A percentile compares a stretch with the other conserved stretches of the same genome.
phyloP scores from a whole-genome alignment of 2,888 invertebrate species.

The Schizaphis graminum region DNA sequence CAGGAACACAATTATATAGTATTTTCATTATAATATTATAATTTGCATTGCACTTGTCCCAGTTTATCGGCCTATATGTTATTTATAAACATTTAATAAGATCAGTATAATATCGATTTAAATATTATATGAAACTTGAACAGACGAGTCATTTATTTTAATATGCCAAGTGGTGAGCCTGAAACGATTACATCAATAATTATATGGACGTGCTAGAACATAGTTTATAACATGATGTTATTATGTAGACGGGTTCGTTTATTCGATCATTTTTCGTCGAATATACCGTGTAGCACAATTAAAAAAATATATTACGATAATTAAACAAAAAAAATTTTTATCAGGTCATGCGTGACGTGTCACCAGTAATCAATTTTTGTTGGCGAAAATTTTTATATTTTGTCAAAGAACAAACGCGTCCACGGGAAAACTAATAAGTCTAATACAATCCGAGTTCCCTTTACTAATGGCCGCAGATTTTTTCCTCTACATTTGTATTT shows the following conservation, averaged over 20 bases:
- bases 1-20: not conserved
- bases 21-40: not conserved
- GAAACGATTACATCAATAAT: constrained; percentile 14
- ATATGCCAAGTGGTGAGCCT: not conserved
- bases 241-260: not conserved
- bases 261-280: constrained; percentile 4
- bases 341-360: not conserved
- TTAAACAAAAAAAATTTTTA: not conserved
- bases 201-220: not conserved
- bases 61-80: not conserved
- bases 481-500: not conserved
- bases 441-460: not conserved
- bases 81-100: constrained; percentile 40
- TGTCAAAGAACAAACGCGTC: not conserved
- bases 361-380: not conserved
- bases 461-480: not conserved
- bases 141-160: not conserved
- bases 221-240: not conserved
- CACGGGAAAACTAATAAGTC: not conserved
- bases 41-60: constrained; percentile 31
- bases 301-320: not conserved
- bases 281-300: not conserved
- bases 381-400: not conserved
- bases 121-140: not conserved
- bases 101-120: not conserved